Evolutionary conservation across 2,888 invertebrate species (phyloP), one percentile per base, ranked within the genome.

Genomic region (Aricia artaxerxes): DNA sequence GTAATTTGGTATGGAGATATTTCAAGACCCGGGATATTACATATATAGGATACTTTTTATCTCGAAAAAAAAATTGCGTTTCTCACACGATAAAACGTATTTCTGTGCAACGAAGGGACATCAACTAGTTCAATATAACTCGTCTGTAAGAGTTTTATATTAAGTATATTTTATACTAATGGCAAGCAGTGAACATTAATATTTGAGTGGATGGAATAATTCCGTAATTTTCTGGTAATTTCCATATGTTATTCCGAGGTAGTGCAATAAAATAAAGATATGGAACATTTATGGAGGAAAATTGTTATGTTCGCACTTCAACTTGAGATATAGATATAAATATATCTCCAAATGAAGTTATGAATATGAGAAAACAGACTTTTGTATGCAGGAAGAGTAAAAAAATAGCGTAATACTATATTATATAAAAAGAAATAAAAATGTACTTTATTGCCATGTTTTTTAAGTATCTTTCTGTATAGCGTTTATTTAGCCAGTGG

Each of bases 291-390:
- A 75, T 75, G 75, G 75, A 49, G 44, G 75, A 75, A 44, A 75
- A 75, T 49, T 75, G 44, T 75, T 75, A 75, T 75, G 49, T 75
- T 75, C 75, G 44, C 49, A 75, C 75, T 75, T 75, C 49, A 49
- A 49, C 11, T 49, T 81, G 80, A 79, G 80, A 78, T 84, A 84
- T 83, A 84, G 87, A 35, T 13, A 69, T 13, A 35, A 69, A 69
- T 69, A 69, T 69, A 69, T 69, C 69, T 38, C 69, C 13, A 38
- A 35, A 69, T 35, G 16, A 69, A 38, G 69, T 69, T 69, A 69
- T 38, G 69, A 69, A 69, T 35, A 69, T 69, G 16, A 35, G 6
- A 69, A 69, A 69, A 69, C 13, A 38, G 35, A 35, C 6, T 31
- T 69, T 69, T 38, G 5, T 69, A 69, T 35, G 35, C 13, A 69